Evolutionary conservation across 1,140 invertebrate genomes (phyloP).

Genomic region (Nixonia krombeini): DNA sequence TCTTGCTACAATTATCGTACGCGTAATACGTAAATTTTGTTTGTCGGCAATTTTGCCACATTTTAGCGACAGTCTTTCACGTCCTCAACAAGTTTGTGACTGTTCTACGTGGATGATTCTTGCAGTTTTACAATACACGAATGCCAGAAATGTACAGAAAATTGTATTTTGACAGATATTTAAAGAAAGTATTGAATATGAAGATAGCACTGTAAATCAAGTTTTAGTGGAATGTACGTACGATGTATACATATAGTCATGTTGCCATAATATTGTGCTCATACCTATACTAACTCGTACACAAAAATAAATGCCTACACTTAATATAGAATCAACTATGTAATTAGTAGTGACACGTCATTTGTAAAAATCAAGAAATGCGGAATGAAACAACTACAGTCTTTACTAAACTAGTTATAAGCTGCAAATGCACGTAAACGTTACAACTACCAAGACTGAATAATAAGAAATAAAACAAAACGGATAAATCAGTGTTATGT

Average conservation of each 20-base stretch:
- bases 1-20: too few species aligned
- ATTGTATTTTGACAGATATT: too few species aligned
- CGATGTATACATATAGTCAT: neutral
- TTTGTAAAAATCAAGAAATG: slow-evolving; percentile 20
- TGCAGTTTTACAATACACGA: too few species aligned
- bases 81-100: too few species aligned
- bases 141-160: too few species aligned
- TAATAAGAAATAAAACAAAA: slow-evolving; percentile 44
- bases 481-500: slow-evolving; percentile 68
- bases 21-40: too few species aligned
- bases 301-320: slow-evolving; percentile 34
- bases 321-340: slow-evolving; percentile 38
- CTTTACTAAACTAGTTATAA: slow-evolving; percentile 32
- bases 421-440: slow-evolving; percentile 56
- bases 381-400: slow-evolving; percentile 23
- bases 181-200: too few species aligned
- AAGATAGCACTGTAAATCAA: too few species aligned
- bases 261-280: slow-evolving; percentile 1
- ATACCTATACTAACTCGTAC: slow-evolving; percentile 6
- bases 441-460: slow-evolving; percentile 69
- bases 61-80: too few species aligned
- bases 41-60: too few species aligned
- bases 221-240: too few species aligned
- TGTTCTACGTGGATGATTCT: too few species aligned
- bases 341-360: slow-evolving; percentile 24